phyloP scores from a whole-genome alignment of 2,888 invertebrate species.

The Nudaria mundana region DNA sequence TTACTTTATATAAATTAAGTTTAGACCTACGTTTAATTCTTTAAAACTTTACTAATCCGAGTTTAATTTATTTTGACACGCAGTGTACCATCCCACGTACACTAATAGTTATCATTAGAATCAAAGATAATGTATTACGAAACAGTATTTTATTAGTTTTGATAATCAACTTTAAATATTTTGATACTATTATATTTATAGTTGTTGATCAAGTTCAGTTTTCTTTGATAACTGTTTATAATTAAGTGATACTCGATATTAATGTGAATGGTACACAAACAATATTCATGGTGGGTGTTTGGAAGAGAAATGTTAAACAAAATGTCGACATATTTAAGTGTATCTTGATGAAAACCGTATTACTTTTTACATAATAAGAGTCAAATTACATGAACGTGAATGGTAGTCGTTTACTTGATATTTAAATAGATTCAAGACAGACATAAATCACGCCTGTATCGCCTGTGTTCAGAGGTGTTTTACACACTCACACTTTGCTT shows the following conservation, averaged over 20 bases:
- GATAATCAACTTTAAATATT: constrained; percentile 30
- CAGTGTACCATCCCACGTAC: constrained; percentile 38
- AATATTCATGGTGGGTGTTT: constrained; percentile 6
- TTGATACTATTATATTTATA: constrained; percentile 30
- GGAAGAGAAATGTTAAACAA: constrained; percentile 1
- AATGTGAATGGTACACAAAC: constrained; percentile 15
- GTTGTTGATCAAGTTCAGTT: constrained; percentile 11
- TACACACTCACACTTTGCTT: too few relatives aligned
- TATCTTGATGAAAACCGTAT: too few relatives aligned
- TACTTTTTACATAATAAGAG: too few relatives aligned
- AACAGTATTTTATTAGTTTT: constrained; percentile 34
- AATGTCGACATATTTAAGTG: too few relatives aligned
- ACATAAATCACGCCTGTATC: too few relatives aligned
- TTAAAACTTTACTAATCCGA: too few relatives aligned
- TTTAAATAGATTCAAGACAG: too few relatives aligned
- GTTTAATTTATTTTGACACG: constrained; percentile 9
- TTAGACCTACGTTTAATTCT: too few relatives aligned
- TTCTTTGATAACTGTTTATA: constrained; percentile 15
- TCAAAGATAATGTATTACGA: constrained; percentile 36
- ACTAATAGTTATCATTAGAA: constrained; percentile 41
- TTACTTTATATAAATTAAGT: too few relatives aligned
- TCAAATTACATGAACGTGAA: too few relatives aligned
- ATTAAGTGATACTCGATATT: constrained; percentile 36
- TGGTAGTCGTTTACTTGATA: too few relatives aligned
- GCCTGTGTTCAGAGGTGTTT: too few relatives aligned